These are phyloP conservation scores for Lagothrix lagotricha DNA, from an alignment of 2,797 vertebrate genomes.

Conservation along the genomic window DNA sequence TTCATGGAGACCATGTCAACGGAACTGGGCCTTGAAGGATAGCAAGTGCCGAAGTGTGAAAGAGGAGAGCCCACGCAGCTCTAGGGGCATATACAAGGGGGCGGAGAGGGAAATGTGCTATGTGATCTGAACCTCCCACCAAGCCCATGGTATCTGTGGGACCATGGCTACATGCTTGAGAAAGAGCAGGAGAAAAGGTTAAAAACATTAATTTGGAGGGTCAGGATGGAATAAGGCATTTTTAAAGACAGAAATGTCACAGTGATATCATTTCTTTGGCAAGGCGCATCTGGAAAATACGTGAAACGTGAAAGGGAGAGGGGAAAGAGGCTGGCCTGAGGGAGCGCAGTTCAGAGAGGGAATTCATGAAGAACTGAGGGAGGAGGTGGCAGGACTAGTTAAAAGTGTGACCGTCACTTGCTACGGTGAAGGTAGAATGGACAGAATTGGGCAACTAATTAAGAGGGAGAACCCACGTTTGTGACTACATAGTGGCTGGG, in stretches of 20 bases:
- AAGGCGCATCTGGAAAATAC: not conserved
- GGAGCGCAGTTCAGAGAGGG: not conserved
- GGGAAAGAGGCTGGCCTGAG: not conserved
- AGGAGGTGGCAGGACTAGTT: not conserved
- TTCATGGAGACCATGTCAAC: not conserved
- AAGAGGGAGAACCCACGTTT: not conserved
- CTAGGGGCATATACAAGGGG: not conserved
- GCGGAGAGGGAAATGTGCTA: not conserved
- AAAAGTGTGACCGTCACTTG: not conserved
- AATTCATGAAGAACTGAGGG: not conserved
- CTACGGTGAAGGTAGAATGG: fast-evolving
- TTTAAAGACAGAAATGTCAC: not conserved
- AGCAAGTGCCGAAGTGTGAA: not conserved
- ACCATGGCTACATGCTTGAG: not conserved
- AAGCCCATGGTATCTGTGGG: not conserved
- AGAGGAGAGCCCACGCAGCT: not conserved
- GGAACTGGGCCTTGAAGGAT: not conserved
- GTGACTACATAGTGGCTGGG: not conserved
- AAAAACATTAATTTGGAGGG: not conserved
- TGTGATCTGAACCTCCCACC: not conserved
- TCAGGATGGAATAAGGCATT: not conserved
- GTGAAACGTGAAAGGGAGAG: not conserved
- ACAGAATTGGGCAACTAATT: not conserved
- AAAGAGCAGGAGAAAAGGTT: not conserved
- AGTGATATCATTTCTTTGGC: not conserved